Evolutionary conservation across 2,888 invertebrate species (phyloP).

Genomic region (Sesia apiformis): DNA sequence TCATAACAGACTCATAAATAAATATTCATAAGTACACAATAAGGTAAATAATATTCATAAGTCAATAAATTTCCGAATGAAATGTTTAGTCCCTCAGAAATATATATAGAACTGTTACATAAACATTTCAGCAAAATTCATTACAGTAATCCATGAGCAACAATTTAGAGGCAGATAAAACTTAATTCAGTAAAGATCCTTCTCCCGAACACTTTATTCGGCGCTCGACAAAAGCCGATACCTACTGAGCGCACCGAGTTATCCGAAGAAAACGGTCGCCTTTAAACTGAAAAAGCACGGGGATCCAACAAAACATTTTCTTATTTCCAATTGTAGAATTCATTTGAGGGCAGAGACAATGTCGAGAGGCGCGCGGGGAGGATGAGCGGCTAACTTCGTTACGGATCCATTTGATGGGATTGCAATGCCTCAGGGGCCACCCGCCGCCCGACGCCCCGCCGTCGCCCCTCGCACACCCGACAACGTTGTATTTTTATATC

Average conservation of each 20-base stretch:
- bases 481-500: conserved; percentile 71
- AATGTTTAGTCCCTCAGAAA: too few species aligned
- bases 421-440: conserved; percentile 75
- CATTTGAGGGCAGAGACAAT: conserved; percentile 76
- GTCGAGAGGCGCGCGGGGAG: conserved; percentile 72
- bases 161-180: conserved; percentile 28
- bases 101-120: not conserved
- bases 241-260: conserved; percentile 40
- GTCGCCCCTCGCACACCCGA: conserved; percentile 30
- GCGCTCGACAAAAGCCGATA: conserved; percentile 22
- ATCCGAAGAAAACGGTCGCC: conserved; percentile 59
- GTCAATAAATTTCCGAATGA: too few species aligned
- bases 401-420: conserved; percentile 87
- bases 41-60: too few species aligned
- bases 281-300: conserved; percentile 70
- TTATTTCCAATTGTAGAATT: conserved; percentile 76
- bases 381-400: conserved; percentile 81
- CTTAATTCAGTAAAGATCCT: conserved; percentile 36
- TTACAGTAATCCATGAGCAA: conserved; percentile 18
- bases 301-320: conserved; percentile 74
- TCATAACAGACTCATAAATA: too few species aligned
- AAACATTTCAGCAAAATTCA: conserved; percentile 2
- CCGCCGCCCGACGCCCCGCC: conserved; percentile 27
- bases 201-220: conserved; percentile 29
- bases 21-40: too few species aligned